Conservation (phyloP, 2,113 vertebrate species). For the Coturnix japonica region DNA sequence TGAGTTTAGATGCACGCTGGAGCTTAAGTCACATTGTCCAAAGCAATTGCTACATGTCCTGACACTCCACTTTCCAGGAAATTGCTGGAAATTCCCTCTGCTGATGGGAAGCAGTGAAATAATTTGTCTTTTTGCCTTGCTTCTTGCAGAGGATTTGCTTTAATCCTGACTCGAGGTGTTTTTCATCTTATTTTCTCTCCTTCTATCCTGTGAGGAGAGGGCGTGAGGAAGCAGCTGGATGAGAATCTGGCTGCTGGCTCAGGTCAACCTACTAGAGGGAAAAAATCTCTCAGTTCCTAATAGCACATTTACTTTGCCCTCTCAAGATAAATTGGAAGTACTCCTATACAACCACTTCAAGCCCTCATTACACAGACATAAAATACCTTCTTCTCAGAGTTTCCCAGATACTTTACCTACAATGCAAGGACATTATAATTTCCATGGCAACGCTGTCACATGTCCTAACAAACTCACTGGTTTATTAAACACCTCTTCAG, state of each 20-base stretch:
- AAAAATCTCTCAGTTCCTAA: background rate
- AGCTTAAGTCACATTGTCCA: background rate
- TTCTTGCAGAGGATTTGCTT: background rate
- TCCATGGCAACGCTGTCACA: background rate
- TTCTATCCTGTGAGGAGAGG: background rate
- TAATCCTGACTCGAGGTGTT: background rate
- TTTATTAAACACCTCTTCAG: background rate
- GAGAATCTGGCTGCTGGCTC: background rate
- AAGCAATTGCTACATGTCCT: accelerated
- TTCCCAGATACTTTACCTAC: background rate
- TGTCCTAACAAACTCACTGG: background rate
- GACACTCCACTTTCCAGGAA: background rate
- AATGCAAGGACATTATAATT: background rate
- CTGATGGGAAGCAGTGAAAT: background rate
- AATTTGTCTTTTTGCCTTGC: background rate
- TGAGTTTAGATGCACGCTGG: background rate
- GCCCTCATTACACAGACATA: background rate
- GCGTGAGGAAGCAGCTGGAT: accelerated
- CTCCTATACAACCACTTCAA: background rate
- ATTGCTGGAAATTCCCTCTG: background rate
- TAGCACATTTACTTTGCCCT: background rate
- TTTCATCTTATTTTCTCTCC: background rate
- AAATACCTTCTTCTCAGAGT: background rate
- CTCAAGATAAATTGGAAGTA: background rate
- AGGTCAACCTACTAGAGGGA: background rate